Conservation (phyloP, 2,888 invertebrate genomes). For the Marasmarcha lunaedactyla region DNA sequence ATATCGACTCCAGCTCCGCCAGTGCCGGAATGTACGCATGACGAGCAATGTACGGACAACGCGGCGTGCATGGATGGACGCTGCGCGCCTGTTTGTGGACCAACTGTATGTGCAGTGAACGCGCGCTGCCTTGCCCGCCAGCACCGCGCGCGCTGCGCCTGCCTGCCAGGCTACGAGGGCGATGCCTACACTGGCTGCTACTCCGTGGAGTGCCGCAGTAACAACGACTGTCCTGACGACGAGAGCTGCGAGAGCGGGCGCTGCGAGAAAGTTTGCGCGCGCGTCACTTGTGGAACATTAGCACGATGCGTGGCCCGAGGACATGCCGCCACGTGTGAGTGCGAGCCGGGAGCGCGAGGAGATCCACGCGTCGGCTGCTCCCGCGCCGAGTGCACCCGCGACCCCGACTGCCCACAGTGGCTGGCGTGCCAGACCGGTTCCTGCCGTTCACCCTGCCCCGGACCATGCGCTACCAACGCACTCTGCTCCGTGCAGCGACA, state of each 20-base stretch:
- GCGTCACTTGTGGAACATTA: conserved; percentile 83
- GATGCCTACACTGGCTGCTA: conserved; percentile 84
- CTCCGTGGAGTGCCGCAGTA: conserved; percentile 87
- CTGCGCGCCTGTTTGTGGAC: conserved; percentile 81
- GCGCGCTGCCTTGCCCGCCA: conserved; percentile 82
- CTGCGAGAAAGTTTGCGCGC: conserved; percentile 83
- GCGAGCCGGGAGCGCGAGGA: conserved; percentile 80
- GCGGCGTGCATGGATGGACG: conserved; percentile 83
- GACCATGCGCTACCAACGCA: conserved; percentile 83
- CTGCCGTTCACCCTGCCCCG: conserved; percentile 88
- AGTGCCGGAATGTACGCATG: conserved; percentile 80
- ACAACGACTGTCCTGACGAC: conserved; percentile 84
- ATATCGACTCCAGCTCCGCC: conserved; percentile 50
- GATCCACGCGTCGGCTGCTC: conserved; percentile 84
- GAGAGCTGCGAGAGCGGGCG: conserved; percentile 86
- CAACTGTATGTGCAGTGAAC: conserved; percentile 80
- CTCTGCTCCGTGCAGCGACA: conserved; percentile 84
- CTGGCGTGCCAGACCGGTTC: conserved; percentile 82
- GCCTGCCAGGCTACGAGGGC: conserved; percentile 85
- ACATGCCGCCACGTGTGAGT: conserved; percentile 84
- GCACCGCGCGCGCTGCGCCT: conserved; percentile 86
- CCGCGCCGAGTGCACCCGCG: conserved; percentile 80
- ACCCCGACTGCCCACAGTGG: conserved; percentile 83
- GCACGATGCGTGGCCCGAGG: conserved; percentile 84
- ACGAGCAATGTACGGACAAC: conserved; percentile 84